These are phyloP conservation scores for Coracias cyanogaster DNA, from an alignment of 2,797 vertebrate genomes.

Conservation along the genomic window DNA sequence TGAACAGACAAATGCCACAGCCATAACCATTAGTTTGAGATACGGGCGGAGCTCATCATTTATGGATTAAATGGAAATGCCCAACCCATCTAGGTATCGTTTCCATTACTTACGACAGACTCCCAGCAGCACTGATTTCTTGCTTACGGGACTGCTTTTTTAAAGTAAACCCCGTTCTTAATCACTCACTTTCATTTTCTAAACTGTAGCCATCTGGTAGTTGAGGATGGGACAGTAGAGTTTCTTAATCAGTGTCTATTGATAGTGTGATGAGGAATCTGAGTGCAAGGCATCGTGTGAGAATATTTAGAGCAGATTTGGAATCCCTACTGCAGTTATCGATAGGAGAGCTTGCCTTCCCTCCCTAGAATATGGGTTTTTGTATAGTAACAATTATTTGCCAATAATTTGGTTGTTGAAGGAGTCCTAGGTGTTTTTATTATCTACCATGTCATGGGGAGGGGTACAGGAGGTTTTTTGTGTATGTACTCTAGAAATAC, in stretches of 20 bases:
- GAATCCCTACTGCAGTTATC: neutral
- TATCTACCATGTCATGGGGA: neutral
- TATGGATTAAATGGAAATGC: conserved; percentile 20
- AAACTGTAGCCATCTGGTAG: neutral
- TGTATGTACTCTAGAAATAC: neutral
- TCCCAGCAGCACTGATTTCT: neutral
- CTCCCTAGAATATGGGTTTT: neutral
- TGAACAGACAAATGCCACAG: neutral
- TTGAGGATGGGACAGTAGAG: neutral
- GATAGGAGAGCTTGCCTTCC: neutral
- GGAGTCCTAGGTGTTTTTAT: neutral
- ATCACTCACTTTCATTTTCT: neutral
- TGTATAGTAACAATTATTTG: neutral
- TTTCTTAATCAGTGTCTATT: neutral
- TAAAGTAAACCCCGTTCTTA: neutral
- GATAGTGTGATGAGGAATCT: neutral
- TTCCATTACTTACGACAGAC: neutral
- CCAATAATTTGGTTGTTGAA: neutral
- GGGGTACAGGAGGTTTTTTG: neutral
- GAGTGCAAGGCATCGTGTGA: neutral
- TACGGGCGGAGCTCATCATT: neutral
- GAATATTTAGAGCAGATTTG: neutral
- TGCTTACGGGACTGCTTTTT: neutral
- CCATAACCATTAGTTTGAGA: neutral
- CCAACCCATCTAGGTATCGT: neutral